Evolutionary conservation across 1,140 invertebrate species (phyloP).

Genomic region (Scaptomyza hsui): DNA sequence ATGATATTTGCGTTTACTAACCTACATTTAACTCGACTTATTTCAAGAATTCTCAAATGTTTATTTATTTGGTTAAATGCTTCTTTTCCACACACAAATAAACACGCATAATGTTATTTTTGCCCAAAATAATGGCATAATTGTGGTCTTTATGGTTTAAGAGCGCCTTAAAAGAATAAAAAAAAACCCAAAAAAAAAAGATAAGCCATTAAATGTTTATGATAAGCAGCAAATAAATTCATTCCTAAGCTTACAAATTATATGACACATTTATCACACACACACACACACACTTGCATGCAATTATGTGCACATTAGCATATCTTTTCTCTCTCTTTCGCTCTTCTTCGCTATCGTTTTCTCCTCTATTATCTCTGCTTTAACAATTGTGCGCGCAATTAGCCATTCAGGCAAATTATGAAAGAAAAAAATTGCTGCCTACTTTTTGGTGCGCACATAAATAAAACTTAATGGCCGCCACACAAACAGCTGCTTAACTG

Average conservation of each 20-base stretch:
- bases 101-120: slow-evolving; percentile 9
- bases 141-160: slow-evolving; percentile 15
- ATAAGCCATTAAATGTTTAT: slow-evolving; percentile 17
- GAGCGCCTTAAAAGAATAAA: slow-evolving; percentile 1
- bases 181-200: background rate
- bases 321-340: background rate
- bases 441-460: slow-evolving; percentile 56
- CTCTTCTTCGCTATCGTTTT: background rate
- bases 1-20: background rate
- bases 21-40: background rate
- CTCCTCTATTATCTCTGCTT: background rate
- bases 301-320: slow-evolving; percentile 44
- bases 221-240: slow-evolving; percentile 15
- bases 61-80: slow-evolving; percentile 57
- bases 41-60: background rate
- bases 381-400: slow-evolving; percentile 62
- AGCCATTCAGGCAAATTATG: slow-evolving; percentile 39
- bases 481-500: slow-evolving; percentile 62
- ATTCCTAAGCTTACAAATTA: slow-evolving; percentile 23
- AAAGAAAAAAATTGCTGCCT: slow-evolving; percentile 25
- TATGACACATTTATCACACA: slow-evolving; percentile 18
- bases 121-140: slow-evolving; percentile 4
- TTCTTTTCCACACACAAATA: slow-evolving; percentile 13
- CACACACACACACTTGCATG: slow-evolving; percentile 17
- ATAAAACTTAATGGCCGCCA: slow-evolving; percentile 72